Evolutionary conservation across 2,113 vertebrate species (phyloP).

Genomic region (Passerina amoena): DNA sequence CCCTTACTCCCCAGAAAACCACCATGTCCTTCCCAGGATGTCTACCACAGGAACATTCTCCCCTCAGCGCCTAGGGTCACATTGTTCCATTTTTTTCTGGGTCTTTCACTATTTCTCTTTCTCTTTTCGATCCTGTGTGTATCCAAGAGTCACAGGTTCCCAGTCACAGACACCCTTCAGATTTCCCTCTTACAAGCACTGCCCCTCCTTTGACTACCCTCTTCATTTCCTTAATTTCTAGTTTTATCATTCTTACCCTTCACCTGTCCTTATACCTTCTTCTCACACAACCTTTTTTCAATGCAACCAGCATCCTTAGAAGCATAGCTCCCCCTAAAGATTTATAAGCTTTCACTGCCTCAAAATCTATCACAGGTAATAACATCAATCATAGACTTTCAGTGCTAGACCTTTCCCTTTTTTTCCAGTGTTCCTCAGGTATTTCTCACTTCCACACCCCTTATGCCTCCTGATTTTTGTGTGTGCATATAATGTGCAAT

Average conservation of each 20-base stretch:
- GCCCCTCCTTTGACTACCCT: neutral
- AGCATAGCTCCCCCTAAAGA: neutral
- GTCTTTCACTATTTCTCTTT: neutral
- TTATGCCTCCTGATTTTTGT: neutral
- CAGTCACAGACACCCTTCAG: neutral
- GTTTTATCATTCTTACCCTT: neutral
- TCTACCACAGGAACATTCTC: neutral
- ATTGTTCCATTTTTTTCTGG: neutral
- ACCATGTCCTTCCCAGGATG: neutral
- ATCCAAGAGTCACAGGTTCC: neutral
- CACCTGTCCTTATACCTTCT: neutral
- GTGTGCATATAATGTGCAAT: neutral
- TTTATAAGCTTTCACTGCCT: neutral
- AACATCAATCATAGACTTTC: neutral
- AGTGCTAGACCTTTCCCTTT: neutral
- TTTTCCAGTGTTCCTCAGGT: neutral
- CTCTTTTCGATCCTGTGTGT: neutral
- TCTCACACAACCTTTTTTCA: neutral
- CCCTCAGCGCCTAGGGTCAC: neutral
- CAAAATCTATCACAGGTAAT: neutral
- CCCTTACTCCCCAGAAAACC: neutral
- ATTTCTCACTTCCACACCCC: neutral
- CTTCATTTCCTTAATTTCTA: neutral
- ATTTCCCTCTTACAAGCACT: neutral
- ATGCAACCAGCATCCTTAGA: neutral